Percentiles rank a stretch among this genome's conserved stretches.
Evolutionary conservation across 2,113 vertebrate species (phyloP).

Genomic region (Engraulis encrasicolus): DNA sequence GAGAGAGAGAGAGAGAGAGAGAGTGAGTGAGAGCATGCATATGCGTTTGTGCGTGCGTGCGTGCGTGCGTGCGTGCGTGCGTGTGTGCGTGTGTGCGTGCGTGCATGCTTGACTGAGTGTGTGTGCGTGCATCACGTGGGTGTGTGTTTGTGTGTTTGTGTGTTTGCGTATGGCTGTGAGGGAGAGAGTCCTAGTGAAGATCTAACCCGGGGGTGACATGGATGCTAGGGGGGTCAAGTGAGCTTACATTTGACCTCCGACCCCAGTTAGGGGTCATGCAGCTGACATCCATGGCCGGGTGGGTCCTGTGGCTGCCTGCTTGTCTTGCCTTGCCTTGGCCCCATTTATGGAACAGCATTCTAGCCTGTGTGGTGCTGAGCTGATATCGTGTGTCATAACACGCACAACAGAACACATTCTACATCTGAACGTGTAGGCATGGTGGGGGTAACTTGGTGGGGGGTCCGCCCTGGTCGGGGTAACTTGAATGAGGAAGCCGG

Average conservation of each 20-base stretch:
- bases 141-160: neutral
- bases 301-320: slow-evolving; percentile 7
- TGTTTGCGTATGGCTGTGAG: slow-evolving; percentile 19
- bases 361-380: neutral
- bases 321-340: too few species aligned
- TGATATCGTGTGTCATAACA: neutral
- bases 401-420: neutral
- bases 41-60: neutral
- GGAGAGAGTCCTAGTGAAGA: slow-evolving; percentile 22
- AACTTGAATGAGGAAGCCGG: neutral
- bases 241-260: slow-evolving; percentile 44
- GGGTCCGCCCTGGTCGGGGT: too few species aligned
- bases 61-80: neutral
- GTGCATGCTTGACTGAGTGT: neutral
- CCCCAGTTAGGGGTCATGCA: slow-evolving; percentile 35
- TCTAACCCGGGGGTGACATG: slow-evolving; percentile 34
- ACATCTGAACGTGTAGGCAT: neutral
- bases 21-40: neutral
- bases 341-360: neutral
- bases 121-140: neutral
- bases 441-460: too few species aligned
- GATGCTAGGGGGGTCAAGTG: slow-evolving; percentile 44
- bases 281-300: slow-evolving; percentile 26
- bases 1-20: too few species aligned
- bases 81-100: neutral